These are phyloP conservation scores for Alectoris magna DNA, from an alignment of 2,797 vertebrate species.

Conservation along the genomic window DNA sequence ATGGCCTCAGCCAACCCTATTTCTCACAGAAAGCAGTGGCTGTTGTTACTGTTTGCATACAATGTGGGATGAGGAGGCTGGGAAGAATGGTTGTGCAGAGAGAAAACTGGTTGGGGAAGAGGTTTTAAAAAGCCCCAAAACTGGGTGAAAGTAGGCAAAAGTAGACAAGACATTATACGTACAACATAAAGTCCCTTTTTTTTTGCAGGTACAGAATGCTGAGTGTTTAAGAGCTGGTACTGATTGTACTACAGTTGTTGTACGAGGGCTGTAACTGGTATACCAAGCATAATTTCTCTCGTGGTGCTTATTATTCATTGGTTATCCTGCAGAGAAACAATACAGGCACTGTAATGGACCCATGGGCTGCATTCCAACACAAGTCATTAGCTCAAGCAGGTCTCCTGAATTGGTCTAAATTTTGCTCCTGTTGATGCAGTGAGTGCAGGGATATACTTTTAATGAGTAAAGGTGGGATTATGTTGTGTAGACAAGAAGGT, in stretches of 20 bases:
- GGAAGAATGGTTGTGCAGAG: background rate
- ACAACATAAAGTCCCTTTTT: background rate
- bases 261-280: background rate
- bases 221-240: background rate
- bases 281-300: background rate
- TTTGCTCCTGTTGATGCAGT: background rate
- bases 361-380: rapidly evolving
- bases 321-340: background rate
- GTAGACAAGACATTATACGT: background rate
- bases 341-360: background rate
- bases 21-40: background rate
- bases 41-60: background rate
- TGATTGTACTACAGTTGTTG: background rate
- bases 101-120: background rate
- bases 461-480: background rate
- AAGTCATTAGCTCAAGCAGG: background rate
- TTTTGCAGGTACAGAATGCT: background rate
- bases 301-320: rapidly evolving
- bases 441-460: rapidly evolving
- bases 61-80: background rate
- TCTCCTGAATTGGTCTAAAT: background rate
- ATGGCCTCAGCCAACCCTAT: rapidly evolving
- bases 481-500: background rate
- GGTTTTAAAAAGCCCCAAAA: background rate
- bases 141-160: background rate